Percentiles rank a stretch among this genome's conserved stretches.
phyloP scores from a whole-genome alignment of 2,797 vertebrate genomes.

The Coendou prehensilis region DNA sequence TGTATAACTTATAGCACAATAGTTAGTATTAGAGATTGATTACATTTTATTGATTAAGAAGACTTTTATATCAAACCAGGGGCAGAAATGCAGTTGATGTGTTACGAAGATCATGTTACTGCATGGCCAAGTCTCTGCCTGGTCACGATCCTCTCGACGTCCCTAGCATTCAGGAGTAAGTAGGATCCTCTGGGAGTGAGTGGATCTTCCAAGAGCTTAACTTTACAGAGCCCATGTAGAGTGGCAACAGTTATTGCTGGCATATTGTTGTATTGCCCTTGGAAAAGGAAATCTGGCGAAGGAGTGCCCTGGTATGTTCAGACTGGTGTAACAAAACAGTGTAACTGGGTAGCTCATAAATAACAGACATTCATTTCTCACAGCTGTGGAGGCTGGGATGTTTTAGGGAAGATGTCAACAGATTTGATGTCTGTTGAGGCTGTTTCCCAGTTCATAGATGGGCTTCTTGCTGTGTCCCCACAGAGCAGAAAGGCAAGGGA shows the following conservation, averaged over 20 bases:
- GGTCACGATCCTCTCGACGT: background rate
- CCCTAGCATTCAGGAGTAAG: background rate
- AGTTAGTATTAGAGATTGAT: background rate
- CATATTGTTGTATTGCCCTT: rapidly evolving
- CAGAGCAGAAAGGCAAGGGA: background rate
- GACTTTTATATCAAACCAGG: too few species aligned
- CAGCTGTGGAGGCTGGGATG: background rate
- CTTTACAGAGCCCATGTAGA: background rate
- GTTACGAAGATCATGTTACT: background rate
- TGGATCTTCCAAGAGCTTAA: background rate
- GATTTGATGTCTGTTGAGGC: background rate
- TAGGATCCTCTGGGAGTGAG: background rate
- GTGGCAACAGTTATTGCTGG: too few species aligned
- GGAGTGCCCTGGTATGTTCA: background rate
- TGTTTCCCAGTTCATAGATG: too few species aligned
- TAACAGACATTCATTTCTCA: background rate
- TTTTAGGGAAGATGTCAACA: background rate
- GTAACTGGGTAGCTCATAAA: background rate
- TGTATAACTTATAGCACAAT: background rate
- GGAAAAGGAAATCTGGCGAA: background rate
- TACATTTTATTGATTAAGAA: background rate
- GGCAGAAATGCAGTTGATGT: background rate
- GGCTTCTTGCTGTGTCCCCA: too few species aligned
- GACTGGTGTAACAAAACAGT: background rate
- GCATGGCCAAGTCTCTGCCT: background rate